Percentiles rank a stretch among this genome's conserved stretches.
These are phyloP conservation scores for Daptonema setosum DNA, from an alignment of 2,888 invertebrate species.

Conservation along the genomic window DNA sequence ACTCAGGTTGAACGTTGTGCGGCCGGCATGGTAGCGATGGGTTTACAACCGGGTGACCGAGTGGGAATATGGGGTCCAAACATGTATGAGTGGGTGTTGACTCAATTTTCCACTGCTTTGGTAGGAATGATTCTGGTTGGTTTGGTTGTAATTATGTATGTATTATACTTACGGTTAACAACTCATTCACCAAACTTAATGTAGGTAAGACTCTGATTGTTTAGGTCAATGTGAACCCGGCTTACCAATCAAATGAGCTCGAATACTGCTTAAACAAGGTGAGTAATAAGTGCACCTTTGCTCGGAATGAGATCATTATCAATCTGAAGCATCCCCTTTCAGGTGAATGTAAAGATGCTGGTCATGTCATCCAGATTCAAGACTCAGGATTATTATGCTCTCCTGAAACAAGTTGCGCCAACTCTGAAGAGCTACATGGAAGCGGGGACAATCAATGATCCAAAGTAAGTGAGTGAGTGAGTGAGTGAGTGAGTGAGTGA, in stretches of 20 bases:
- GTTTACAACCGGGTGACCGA: constrained; percentile 47
- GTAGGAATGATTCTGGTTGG: constrained; percentile 48
- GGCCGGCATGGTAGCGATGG: constrained; percentile 46
- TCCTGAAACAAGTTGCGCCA: constrained; percentile 41
- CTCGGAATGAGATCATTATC: background rate
- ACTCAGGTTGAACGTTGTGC: constrained; percentile 48
- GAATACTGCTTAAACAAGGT: constrained; percentile 49
- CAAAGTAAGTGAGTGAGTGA: too few relatives aligned
- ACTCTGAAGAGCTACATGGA: constrained; percentile 22
- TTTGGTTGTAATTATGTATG: too few relatives aligned
- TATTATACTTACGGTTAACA: too few relatives aligned
- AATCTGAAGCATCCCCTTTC: constrained; percentile 3
- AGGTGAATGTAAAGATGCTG: constrained; percentile 42
- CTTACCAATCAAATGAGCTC: constrained; percentile 46
- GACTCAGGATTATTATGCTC: constrained; percentile 44
- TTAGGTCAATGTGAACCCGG: constrained; percentile 52
- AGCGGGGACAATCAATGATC: constrained; percentile 8
- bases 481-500: too few relatives aligned
- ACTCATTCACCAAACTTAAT: too few relatives aligned
- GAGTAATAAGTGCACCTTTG: background rate
- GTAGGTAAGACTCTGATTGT: too few relatives aligned
- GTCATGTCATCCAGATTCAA: constrained; percentile 43
- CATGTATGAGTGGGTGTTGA: constrained; percentile 49
- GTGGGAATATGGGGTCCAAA: constrained; percentile 62
- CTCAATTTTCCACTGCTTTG: constrained; percentile 47